phyloP scores from a whole-genome alignment of 2,113 vertebrate species.

The Pollimyrus isidori region DNA sequence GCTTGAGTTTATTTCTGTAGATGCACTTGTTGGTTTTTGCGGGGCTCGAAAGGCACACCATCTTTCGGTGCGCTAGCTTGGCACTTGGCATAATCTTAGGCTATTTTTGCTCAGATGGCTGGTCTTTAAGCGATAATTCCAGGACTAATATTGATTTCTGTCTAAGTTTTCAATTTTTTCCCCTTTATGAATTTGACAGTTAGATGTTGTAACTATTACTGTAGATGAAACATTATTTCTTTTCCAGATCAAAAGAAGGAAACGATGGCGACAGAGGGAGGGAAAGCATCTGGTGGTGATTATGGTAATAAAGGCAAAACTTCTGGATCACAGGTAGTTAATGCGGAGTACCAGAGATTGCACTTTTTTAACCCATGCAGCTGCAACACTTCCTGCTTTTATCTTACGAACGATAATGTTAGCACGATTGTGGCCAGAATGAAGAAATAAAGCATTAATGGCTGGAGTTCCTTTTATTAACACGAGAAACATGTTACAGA shows the following conservation, averaged over 20 bases:
- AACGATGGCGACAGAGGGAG: slow-evolving; percentile 92
- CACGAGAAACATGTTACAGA: background rate
- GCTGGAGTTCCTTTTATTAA: background rate
- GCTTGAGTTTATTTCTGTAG: background rate
- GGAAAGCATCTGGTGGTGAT: slow-evolving; percentile 82
- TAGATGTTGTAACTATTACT: background rate
- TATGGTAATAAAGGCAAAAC: slow-evolving; percentile 88
- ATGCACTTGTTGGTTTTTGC: slow-evolving; percentile 44
- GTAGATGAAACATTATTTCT: slow-evolving; percentile 13
- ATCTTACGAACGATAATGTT: background rate
- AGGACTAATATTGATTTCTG: background rate
- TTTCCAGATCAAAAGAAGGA: slow-evolving; percentile 93
- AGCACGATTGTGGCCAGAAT: background rate
- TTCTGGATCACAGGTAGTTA: slow-evolving; percentile 88
- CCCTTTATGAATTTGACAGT: background rate
- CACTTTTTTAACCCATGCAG: background rate
- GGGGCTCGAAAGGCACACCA: slow-evolving; percentile 58
- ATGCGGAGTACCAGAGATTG: background rate
- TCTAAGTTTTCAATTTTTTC: background rate
- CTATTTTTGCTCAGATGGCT: slow-evolving; percentile 46
- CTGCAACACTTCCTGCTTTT: slow-evolving; percentile 11
- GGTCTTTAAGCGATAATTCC: background rate
- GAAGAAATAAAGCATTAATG: background rate
- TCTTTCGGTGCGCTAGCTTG: slow-evolving; percentile 60
- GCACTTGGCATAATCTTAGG: slow-evolving; percentile 59